Base-by-base conservation (phyloP, 1,140 invertebrate genomes). In the Protaetia brevitarsis region DNA sequence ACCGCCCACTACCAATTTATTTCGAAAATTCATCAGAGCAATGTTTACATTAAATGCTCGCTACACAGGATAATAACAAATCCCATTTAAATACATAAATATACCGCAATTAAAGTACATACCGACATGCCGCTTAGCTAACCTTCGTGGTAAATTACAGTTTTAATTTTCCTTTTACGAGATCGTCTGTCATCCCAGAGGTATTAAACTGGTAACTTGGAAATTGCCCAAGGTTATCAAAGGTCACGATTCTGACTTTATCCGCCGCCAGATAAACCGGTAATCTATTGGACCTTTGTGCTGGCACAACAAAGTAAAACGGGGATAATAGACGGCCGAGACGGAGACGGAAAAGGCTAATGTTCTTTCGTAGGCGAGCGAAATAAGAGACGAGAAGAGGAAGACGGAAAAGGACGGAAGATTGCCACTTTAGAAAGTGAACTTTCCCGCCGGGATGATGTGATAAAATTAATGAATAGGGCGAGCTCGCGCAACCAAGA, bases 171-270 rank as follows among this genome's bases (percentile, higher is more conserved):
- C 19, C 41, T 8, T 51, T 51, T 51, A 51, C 41, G 41, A 51
- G 41, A 51, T 21, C 41, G 41, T 51, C 41, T 23, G 41, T 51
- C 41, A 51, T 51, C 41, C 41, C 41, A 51, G 41, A 19, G 41
- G 41, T 51, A 51, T 51, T 51, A 51, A 51, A 51, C 41, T 16
- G 41, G 41, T 23, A 51, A 51, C 41, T 51, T 51, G 41, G 41
- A 51, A 51, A 51, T 51, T 51, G 41, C 41, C 41, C 41, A 51
- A 51, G 41, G 41, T 51, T 51, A 51, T 51, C 41, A 51, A 51
- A 51, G 41, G 41, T 51, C 41, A 51, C 41, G 41, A 51, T 51
- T 51, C 41, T 23, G 19, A 23, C 41, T 51, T 51, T 51, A 51
- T 51, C 41, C 41, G 41, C 11, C 41, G 41, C 41, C 41, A 23